phyloP scores from a whole-genome alignment of 2,113 vertebrate species.

The Thermophis baileyi region DNA sequence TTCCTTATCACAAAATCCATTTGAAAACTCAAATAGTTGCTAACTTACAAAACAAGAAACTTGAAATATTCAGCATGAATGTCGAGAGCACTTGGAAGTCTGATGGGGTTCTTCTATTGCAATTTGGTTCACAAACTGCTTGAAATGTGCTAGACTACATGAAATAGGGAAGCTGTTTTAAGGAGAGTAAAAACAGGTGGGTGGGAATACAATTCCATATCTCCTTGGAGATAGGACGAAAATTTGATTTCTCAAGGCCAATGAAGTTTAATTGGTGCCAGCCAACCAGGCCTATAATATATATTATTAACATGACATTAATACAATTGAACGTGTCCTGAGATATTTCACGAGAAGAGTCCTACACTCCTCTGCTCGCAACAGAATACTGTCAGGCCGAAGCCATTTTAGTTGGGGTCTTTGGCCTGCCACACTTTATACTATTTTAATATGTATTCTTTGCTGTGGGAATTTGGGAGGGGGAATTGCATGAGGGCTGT shows the following conservation, averaged over 20 bases:
- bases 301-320: too few relatives aligned
- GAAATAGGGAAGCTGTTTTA: neutral
- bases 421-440: too few relatives aligned
- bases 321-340: too few relatives aligned
- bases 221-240: neutral
- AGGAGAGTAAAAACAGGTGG: neutral
- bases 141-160: fast-evolving
- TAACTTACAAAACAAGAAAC: neutral
- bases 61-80: neutral
- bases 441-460: too few relatives aligned
- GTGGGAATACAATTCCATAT: slow-evolving; percentile 16
- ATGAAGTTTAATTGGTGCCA: slow-evolving; percentile 29
- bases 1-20: neutral
- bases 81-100: neutral
- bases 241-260: slow-evolving; percentile 28
- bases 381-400: too few relatives aligned
- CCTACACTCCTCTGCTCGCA: too few relatives aligned
- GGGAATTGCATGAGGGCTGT: too few relatives aligned
- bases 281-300: neutral
- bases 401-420: too few relatives aligned
- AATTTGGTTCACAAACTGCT: neutral
- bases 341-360: too few relatives aligned
- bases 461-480: too few relatives aligned
- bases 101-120: neutral
- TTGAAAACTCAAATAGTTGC: neutral